A percentile compares a stretch with the other conserved stretches of the same genome.
phyloP scores from a whole-genome alignment of 2,113 vertebrate species.

The Eira barbara region DNA sequence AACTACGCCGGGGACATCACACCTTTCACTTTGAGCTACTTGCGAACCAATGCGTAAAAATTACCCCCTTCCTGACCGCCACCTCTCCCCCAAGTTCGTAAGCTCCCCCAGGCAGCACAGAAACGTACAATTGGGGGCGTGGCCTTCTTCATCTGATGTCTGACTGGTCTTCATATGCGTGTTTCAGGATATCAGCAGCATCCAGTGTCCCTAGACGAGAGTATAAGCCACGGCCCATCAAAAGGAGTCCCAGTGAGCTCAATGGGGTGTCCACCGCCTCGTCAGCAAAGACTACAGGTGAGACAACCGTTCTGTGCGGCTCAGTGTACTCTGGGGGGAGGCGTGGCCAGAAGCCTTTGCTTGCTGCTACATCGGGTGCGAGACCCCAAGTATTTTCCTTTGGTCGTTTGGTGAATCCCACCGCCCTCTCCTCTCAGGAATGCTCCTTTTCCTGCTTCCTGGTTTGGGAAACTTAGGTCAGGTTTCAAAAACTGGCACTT shows the following conservation, averaged over 20 bases:
- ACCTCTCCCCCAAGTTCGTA: fast-evolving
- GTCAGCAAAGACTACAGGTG: conserved; percentile 87
- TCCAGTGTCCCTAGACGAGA: conserved; percentile 87
- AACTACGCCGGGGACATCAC: fast-evolving
- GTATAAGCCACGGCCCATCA: conserved; percentile 86
- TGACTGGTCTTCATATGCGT: background rate
- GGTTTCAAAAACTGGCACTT: background rate
- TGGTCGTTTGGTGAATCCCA: background rate
- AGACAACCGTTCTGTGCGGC: background rate
- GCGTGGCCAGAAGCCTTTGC: fast-evolving
- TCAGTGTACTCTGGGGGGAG: fast-evolving
- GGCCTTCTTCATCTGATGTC: background rate
- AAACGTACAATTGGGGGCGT: background rate
- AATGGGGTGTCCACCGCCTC: conserved; percentile 86
- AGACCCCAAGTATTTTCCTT: background rate
- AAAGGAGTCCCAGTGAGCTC: conserved; percentile 84
- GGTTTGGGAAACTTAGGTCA: background rate
- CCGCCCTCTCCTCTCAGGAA: too few relatives aligned
- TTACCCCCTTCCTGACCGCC: background rate
- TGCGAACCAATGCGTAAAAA: background rate
- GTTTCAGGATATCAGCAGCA: conserved; percentile 87
- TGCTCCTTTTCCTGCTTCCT: background rate
- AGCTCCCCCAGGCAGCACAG: too few relatives aligned
- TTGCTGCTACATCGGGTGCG: background rate
- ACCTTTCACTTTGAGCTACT: too few relatives aligned